Evolutionary conservation across 2,797 vertebrate species (phyloP), one percentile per base, ranked within the genome.

Genomic region (Spondyliosoma cantharus): DNA sequence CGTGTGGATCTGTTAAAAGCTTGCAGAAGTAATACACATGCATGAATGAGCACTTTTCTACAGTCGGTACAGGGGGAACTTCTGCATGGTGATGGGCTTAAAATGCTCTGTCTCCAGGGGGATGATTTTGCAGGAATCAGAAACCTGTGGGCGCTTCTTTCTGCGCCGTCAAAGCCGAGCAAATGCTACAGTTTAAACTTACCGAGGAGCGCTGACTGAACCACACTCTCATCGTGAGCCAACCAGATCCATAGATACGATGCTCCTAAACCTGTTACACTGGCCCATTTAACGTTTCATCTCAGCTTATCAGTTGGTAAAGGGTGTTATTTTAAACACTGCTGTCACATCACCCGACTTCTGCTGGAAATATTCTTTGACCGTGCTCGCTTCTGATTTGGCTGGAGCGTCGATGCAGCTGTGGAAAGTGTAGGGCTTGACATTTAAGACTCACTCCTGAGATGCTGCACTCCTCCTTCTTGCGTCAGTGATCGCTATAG

Each of bases 91-190:
- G 19, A 52, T 22, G 42, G 22, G 20, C 52, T 49, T 24, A 9
- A 67, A 73, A 78, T 76, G 60, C 69, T 71, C 56, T 29, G 58
- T 74, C 69, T 74, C 56, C 45, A 59, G 19, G 49, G 27, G 48
- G 66, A 78, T 78, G 17, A 69, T 76, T 74, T 83, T 60, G 66
- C 48, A 72, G 67, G 42, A 76, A 50, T 54, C 54, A 72, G 65
- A 74, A 50, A 71, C 25, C 25, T 72, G 32, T 43, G 73, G 57
- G 60, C 43, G 60, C 50, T 56, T 58, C 25, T 60, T 52, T 25
- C 6, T 56, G 22, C 27, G 22, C 32, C 13, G 42, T 65, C 13
- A 42, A 22, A 78, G 17, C 19, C 19, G 2, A 15, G 61, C 46
- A 49, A 16, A 50, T 50, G 43, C 45, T 42, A n/a, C 32, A 45